Evolutionary conservation across 2,113 vertebrate species (phyloP).

Genomic region (Ctenodactylus gundi): DNA sequence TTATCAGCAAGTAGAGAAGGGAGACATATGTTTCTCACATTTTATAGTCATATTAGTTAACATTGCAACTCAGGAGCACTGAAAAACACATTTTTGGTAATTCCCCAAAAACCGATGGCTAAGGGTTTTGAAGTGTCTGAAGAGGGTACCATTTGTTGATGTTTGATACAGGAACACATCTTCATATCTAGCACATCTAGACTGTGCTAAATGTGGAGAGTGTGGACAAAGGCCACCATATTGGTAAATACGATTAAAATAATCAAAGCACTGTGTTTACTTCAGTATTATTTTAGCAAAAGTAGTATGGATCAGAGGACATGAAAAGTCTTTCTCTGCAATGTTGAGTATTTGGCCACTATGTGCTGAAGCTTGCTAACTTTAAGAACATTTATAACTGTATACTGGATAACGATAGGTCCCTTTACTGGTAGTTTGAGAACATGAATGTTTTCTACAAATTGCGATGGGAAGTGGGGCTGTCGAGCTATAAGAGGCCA

Average conservation of each 20-base stretch:
- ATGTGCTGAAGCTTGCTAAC: not conserved
- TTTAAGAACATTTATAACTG: not conserved
- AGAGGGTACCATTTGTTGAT: not conserved
- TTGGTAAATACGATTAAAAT: not conserved
- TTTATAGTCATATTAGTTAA: not conserved
- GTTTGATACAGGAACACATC: not conserved
- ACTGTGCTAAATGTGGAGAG: not conserved
- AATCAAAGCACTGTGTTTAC: not conserved
- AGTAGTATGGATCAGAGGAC: not conserved
- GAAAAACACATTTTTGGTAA: not conserved
- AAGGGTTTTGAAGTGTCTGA: not conserved
- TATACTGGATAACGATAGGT: not conserved
- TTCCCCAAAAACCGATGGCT: not conserved
- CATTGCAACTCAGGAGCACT: not conserved
- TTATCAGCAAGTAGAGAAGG: not conserved
- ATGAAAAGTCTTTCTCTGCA: not conserved
- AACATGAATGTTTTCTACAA: not conserved
- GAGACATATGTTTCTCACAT: too few species aligned
- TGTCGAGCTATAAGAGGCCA: too few species aligned
- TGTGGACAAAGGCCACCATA: not conserved
- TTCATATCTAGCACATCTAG: not conserved
- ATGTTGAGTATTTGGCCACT: not conserved
- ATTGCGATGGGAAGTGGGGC: not conserved
- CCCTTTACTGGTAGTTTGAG: not conserved
- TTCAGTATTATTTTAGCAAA: not conserved